These are phyloP conservation scores for Eulemur rufifrons DNA, from an alignment of 2,113 vertebrate genomes.

Conservation along the genomic window DNA sequence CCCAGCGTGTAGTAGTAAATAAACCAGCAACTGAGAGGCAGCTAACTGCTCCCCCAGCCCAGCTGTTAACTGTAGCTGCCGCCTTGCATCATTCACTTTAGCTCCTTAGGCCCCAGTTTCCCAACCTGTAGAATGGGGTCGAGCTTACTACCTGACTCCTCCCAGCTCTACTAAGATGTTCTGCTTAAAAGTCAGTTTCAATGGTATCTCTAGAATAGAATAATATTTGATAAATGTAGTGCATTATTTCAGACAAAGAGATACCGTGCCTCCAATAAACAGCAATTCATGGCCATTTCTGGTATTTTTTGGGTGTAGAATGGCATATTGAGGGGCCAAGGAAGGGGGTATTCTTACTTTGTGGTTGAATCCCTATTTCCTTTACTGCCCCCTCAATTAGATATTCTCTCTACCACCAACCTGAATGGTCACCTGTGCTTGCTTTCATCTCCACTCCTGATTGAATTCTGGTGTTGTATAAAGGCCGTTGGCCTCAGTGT, in stretches of 20 bases:
- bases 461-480: constrained; percentile 29
- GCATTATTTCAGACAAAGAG: background rate
- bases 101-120: background rate
- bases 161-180: background rate
- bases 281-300: background rate
- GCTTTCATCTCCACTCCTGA: constrained; percentile 7
- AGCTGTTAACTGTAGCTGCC: background rate
- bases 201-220: background rate
- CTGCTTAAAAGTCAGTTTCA: constrained; percentile 25
- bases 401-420: background rate
- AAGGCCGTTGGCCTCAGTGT: background rate
- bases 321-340: background rate
- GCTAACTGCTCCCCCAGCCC: background rate
- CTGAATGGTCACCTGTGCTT: background rate
- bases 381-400: background rate
- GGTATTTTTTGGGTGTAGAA: background rate
- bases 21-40: background rate
- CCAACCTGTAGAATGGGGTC: background rate
- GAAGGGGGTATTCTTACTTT: background rate
- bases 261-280: background rate
- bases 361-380: background rate
- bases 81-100: background rate
- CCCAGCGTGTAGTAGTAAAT: background rate
- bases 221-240: background rate
- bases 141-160: background rate